Evolutionary conservation across 2,888 invertebrate genomes (phyloP), one percentile per base, ranked within the genome.

Genomic region (Psylliodes chrysocephalus): DNA sequence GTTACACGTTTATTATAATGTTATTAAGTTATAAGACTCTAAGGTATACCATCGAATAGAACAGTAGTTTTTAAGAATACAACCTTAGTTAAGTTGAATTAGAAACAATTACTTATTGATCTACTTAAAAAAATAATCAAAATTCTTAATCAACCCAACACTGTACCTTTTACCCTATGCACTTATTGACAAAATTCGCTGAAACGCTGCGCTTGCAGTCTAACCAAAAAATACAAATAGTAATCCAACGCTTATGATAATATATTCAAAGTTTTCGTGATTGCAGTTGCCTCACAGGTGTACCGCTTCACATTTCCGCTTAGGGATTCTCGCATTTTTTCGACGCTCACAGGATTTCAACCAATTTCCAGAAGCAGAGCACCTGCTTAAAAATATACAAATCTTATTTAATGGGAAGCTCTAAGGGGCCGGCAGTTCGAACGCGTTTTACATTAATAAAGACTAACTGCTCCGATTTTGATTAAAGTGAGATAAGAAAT

Each of bases 261-360:
- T 22, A 51, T 59, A 59, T 59, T 59, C 59, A 59, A 59, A 40
- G 51, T 49, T 59, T 25, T 60, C 56, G 61, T 67, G 67, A 71
- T 69, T 69, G 68, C 69, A 59, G 63, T 64, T 66, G 65, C 65
- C 65, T 66, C 52, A 60, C 70, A 72, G 71, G 70, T 72, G 71
- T 66, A 60, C 17, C 10, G 28, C 12, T 56, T 51, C 14, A 25
- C 35, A 35, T 22, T 57, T 52, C 42, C 62, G 53, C 63, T 15
- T 38, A 54, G 10, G 15, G 15, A 64, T 66, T 63, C 63, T 40
- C 53, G 40, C 38, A 56, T 62, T 59, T 65, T 60, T 60, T 54
- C 56, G 53, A 63, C 57, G 33, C 60, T 57, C 51, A 33, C 46
- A n/a, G 54, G 63, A 62, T 60, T 56, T 53, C 17, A 53, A 47